Evolutionary conservation across 2,113 vertebrate genomes (phyloP), one percentile per base, ranked within the genome.

Genomic region (Xerus inauris): DNA sequence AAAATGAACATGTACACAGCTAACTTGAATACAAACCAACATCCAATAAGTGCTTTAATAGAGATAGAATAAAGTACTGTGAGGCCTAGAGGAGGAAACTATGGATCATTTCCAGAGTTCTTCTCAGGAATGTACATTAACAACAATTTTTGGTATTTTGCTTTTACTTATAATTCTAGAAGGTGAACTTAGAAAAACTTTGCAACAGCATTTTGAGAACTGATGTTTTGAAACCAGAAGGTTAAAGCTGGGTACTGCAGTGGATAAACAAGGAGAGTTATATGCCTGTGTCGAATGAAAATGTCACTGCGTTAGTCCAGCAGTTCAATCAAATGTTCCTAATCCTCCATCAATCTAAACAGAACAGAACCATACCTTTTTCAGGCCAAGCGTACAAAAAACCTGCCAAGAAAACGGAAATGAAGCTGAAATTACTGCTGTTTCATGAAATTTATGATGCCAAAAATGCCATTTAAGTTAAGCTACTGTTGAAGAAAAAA

Each of bases 391-490:
- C 1, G 42, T 65, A 51, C 42, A 90, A 45, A 96, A 89, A 49
- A 84, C 11, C 40, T 96, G 69, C 80, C 94, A 91, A 91, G 35
- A 89, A 82, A 84, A 69, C 1, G 1, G 32, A 94, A 96, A 85
- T 16, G 47, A 97, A 54, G 30, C 85, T 87, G 42, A 91, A 96
- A 69, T 88, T 51, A 87, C 94, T 95, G 76, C 19, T 38, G 3
- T 83, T 89, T 91, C 54, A 76, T 59, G 26, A 90, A 84, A 96
- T 77, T 65, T 94, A 91, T 80, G 35, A 81, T 51, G 62, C 86
- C 59, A 62, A 93, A 95, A 97, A 96, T 82, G 30, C 30, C 67
- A 92, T 96, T 91, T 94, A 95, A 97, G 6, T 87, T 96, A 75
- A 82, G 90, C 57, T 76, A 8, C 87, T 86, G 30, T 54, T 91